These are phyloP conservation scores for Meghimatium bilineatum DNA, from an alignment of 2,888 invertebrate genomes.

Conservation along the genomic window DNA sequence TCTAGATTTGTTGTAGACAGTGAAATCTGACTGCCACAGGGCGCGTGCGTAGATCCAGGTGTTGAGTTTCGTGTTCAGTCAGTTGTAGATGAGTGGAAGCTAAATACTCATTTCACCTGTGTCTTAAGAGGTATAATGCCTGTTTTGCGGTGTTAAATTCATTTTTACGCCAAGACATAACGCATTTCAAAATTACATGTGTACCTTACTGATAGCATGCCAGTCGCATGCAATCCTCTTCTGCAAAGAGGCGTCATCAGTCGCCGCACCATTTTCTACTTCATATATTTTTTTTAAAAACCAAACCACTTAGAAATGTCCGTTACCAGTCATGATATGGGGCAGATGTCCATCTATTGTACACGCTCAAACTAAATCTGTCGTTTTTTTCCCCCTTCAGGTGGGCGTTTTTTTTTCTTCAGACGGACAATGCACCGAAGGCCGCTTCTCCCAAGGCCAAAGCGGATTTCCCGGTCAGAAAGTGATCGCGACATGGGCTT, in stretches of 20 bases:
- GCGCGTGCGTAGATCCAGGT: no score
- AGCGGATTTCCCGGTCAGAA: not conserved
- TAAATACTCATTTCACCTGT: no score
- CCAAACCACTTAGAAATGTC: not conserved
- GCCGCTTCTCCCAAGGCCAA: not conserved
- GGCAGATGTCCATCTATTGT: conserved; percentile 11
- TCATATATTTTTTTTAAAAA: not conserved
- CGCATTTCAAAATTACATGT: no score
- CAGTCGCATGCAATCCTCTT: not conserved
- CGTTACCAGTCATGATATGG: not conserved
- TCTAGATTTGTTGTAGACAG: no score
- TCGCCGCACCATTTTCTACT: not conserved
- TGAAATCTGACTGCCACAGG: no score
- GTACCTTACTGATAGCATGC: not conserved
- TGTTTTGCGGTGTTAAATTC: no score
- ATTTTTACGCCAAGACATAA: no score
- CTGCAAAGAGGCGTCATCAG: not conserved
- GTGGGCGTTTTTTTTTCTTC: conserved; percentile 14
- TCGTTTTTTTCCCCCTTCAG: no score
- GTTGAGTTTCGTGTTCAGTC: no score
- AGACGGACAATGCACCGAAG: not conserved
- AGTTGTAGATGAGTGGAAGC: no score
- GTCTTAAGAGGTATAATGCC: no score
- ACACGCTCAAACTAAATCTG: not conserved
- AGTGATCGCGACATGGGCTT: not conserved